Percentiles rank a stretch among this genome's conserved stretches.
These are phyloP conservation scores for Acleris holmiana DNA, from an alignment of 2,888 invertebrate species.

Conservation along the genomic window DNA sequence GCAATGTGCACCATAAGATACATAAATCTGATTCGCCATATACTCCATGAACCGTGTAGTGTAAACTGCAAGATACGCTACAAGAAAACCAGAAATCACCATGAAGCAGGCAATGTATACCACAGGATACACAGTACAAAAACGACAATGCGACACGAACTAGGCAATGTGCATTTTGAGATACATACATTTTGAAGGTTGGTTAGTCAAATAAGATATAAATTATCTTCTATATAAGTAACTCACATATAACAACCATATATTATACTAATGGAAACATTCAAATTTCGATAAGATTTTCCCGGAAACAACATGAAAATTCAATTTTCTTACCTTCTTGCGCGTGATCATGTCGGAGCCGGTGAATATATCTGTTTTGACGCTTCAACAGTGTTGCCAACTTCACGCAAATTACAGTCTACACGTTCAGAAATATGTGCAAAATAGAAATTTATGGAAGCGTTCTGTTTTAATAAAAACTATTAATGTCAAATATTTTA, in stretches of 20 bases:
- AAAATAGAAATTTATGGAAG: neutral
- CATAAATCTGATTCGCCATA: neutral
- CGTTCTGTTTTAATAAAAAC: slow-evolving; percentile 3
- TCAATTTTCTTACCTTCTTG: slow-evolving; percentile 9
- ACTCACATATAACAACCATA: neutral
- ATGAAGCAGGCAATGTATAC: slow-evolving; percentile 14
- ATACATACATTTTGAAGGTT: slow-evolving; percentile 6
- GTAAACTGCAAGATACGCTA: slow-evolving; percentile 4
- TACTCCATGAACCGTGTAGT: neutral
- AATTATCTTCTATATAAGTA: neutral
- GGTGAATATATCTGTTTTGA: neutral
- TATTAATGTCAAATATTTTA: neutral
- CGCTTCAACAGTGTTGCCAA: slow-evolving; percentile 13
- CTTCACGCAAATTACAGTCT: neutral
- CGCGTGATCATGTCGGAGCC: slow-evolving; percentile 14
- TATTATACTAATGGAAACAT: neutral
- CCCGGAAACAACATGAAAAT: neutral
- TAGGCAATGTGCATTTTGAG: slow-evolving; percentile 13
- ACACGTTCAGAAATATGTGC: slow-evolving; percentile 16
- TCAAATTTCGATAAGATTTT: neutral
- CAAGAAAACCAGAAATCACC: neutral
- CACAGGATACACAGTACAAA: neutral
- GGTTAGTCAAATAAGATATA: neutral
- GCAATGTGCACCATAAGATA: too few species aligned
- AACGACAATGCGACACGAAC: slow-evolving; percentile 2